Conservation (phyloP, 2,113 vertebrate genomes). For the Salvelinus fontinalis region DNA sequence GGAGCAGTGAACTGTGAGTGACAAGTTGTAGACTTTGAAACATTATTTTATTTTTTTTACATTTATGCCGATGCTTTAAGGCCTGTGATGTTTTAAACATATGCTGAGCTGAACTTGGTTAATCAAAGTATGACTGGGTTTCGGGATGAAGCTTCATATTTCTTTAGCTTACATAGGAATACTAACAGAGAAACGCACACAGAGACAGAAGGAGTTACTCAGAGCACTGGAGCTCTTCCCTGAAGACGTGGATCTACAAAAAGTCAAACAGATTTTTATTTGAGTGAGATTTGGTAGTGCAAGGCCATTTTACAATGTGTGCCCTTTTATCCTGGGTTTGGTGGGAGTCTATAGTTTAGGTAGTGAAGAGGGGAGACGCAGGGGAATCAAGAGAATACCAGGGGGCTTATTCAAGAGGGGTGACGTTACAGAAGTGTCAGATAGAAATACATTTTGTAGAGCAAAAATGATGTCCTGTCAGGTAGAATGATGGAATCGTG, state of each 20-base stretch:
- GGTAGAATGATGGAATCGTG: slow-evolving; percentile 13
- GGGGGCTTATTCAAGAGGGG: slow-evolving; percentile 43
- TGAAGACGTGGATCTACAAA: background rate
- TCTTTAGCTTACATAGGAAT: background rate
- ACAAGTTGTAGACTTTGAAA: slow-evolving; percentile 12
- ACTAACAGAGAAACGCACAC: background rate
- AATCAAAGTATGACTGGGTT: slow-evolving; percentile 24
- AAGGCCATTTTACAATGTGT: slow-evolving; percentile 64
- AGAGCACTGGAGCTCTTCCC: background rate
- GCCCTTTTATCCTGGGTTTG: slow-evolving; percentile 66
- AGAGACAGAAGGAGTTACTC: background rate
- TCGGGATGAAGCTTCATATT: slow-evolving; percentile 1
- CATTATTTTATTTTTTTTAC: slow-evolving; percentile 21
- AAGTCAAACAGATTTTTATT: background rate
- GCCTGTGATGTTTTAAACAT: slow-evolving; percentile 3
- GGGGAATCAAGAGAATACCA: slow-evolving; percentile 6
- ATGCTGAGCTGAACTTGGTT: slow-evolving; percentile 15
- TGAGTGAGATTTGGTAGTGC: slow-evolving; percentile 19
- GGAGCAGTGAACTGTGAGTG: slow-evolving; percentile 8
- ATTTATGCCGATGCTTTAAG: background rate
- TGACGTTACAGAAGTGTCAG: slow-evolving; percentile 51
- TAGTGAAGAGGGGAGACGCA: slow-evolving; percentile 31
- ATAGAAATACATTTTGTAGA: slow-evolving; percentile 38
- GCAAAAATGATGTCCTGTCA: slow-evolving; percentile 25
- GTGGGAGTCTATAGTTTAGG: slow-evolving; percentile 47